phyloP scores from a whole-genome alignment of 2,113 vertebrate species.

The Tricholaema leucomelas region DNA sequence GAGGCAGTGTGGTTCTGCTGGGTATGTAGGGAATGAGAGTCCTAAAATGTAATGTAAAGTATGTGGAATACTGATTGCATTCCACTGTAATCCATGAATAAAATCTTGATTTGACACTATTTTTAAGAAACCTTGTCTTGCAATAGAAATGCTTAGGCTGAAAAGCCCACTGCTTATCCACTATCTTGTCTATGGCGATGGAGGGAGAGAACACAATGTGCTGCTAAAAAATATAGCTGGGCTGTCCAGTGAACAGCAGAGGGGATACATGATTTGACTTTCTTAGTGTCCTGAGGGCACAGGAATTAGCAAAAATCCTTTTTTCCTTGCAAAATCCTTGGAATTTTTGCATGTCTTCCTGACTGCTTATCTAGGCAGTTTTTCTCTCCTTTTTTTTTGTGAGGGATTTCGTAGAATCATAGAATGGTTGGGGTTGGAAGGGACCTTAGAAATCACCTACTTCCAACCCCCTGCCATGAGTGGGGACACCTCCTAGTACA shows the following conservation, averaged over 20 bases:
- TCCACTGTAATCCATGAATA: not conserved
- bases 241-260: no score
- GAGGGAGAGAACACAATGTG: not conserved
- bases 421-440: no score
- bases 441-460: no score
- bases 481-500: no score
- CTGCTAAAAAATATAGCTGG: not conserved
- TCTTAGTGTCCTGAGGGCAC: not conserved
- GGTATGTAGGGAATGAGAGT: not conserved
- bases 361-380: not conserved
- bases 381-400: not conserved
- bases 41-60: not conserved
- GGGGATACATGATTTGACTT: not conserved
- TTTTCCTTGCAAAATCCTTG: not conserved
- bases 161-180: not conserved
- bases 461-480: no score
- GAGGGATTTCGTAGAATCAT: no score
- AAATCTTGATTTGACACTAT: not conserved
- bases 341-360: not conserved
- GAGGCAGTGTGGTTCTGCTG: not conserved
- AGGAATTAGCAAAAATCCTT: not conserved
- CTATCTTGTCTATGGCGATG: not conserved
- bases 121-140: not conserved
- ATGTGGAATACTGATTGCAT: not conserved
- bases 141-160: not conserved